phyloP scores from a whole-genome alignment of 2,797 vertebrate species.

The Clarias platycephalus region DNA sequence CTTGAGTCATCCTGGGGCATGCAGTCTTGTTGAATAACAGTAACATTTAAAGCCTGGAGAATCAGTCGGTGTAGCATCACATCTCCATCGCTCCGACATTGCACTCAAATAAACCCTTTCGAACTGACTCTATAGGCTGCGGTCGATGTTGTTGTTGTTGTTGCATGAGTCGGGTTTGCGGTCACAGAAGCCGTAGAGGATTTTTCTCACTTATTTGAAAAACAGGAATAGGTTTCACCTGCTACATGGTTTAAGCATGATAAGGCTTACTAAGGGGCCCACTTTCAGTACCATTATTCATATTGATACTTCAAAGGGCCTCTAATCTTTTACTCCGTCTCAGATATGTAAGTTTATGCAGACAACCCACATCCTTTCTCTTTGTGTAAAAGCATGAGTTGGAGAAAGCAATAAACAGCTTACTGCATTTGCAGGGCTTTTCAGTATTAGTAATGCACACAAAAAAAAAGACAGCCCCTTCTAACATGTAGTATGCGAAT shows the following conservation, averaged over 20 bases:
- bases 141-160: conserved; percentile 44
- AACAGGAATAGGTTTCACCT: conserved; percentile 53
- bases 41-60: neutral
- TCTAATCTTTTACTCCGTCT: conserved; percentile 6
- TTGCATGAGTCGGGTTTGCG: conserved; percentile 45
- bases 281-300: conserved; percentile 34
- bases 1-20: conserved; percentile 17
- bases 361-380: conserved; percentile 38
- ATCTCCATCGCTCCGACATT: neutral
- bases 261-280: conserved; percentile 28
- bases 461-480: too few species aligned
- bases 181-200: conserved; percentile 28
- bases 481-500: neutral
- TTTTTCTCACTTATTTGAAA: conserved; percentile 44
- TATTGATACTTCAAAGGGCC: conserved; percentile 6
- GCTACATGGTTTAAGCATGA: conserved; percentile 40
- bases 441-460: conserved; percentile 33
- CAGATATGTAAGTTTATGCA: conserved; percentile 40
- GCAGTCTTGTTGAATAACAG: conserved; percentile 17
- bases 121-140: conserved; percentile 17
- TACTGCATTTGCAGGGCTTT: conserved; percentile 2
- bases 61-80: conserved; percentile 7
- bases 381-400: conserved; percentile 16
- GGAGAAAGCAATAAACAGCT: conserved; percentile 27
- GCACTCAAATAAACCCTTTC: conserved; percentile 30